A percentile compares a stretch with the other conserved stretches of the same genome.
phyloP scores from a whole-genome alignment of 2,797 vertebrate genomes.

The Chiloscyllium punctatum region DNA sequence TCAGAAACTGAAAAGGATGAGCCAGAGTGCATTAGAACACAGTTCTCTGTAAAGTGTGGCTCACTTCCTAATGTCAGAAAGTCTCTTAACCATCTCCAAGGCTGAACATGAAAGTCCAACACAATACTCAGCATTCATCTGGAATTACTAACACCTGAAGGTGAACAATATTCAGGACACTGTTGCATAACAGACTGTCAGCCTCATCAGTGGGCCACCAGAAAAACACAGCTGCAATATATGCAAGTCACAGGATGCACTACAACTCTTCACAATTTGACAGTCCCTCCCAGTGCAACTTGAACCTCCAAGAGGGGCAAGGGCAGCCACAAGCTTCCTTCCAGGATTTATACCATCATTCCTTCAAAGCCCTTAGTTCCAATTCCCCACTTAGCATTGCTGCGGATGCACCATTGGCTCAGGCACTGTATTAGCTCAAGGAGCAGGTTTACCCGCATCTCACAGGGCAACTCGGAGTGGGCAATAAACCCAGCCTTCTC shows the following conservation, averaged over 20 bases:
- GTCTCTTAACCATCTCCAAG: too few species aligned
- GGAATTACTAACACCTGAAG: neutral
- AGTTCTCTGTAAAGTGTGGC: too few species aligned
- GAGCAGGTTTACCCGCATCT: neutral
- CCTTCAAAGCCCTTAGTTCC: neutral
- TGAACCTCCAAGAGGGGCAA: neutral
- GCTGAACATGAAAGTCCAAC: too few species aligned
- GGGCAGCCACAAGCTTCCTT: neutral
- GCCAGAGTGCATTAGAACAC: too few species aligned
- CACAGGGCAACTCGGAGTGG: neutral
- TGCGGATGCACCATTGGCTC: neutral
- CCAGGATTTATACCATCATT: neutral
- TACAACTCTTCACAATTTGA: neutral
- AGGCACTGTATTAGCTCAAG: too few species aligned
- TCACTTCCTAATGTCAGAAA: too few species aligned
- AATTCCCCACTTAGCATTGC: neutral
- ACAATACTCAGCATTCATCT: too few species aligned
- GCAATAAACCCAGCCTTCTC: neutral
- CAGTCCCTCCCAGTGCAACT: neutral
- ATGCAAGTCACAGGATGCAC: neutral
- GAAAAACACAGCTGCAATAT: neutral
- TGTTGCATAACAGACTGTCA: neutral
- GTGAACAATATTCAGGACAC: neutral
- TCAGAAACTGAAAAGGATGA: too few species aligned
- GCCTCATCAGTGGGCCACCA: neutral